These are phyloP conservation scores for Tetrax tetrax DNA, from an alignment of 2,113 vertebrate genomes.

Conservation along the genomic window DNA sequence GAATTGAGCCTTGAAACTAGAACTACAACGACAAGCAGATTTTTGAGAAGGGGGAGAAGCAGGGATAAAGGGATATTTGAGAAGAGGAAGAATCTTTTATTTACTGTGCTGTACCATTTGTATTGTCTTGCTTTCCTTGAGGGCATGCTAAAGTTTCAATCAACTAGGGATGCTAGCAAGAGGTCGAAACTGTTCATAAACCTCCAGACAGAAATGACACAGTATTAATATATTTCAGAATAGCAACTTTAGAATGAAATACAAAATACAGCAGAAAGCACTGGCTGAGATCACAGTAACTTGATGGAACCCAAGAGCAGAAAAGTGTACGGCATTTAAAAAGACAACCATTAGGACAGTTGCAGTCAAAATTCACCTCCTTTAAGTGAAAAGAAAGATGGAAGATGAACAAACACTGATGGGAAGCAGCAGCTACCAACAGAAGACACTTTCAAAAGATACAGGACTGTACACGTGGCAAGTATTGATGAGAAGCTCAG, in stretches of 20 bases:
- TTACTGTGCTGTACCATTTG: background rate
- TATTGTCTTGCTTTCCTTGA: background rate
- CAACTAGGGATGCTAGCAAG: background rate
- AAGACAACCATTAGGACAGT: background rate
- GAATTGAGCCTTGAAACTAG: background rate
- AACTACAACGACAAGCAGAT: background rate
- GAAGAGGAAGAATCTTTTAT: background rate
- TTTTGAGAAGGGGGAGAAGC: background rate
- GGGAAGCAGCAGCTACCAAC: background rate
- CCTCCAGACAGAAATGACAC: background rate
- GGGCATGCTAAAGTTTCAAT: background rate
- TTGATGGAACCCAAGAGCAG: background rate
- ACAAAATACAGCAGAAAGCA: background rate
- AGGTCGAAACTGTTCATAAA: background rate
- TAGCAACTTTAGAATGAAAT: background rate
- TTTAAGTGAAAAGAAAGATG: background rate
- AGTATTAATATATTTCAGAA: background rate
- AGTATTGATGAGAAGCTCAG: background rate
- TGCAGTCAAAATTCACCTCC: constrained; percentile 31
- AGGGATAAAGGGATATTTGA: background rate
- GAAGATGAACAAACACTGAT: background rate
- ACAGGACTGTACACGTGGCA: background rate
- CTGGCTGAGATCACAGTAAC: background rate
- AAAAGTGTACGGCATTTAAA: background rate
- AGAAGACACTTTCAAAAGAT: background rate